Evolutionary conservation across 2,797 vertebrate genomes (phyloP).

Genomic region (Tragelaphus eurycerus): DNA sequence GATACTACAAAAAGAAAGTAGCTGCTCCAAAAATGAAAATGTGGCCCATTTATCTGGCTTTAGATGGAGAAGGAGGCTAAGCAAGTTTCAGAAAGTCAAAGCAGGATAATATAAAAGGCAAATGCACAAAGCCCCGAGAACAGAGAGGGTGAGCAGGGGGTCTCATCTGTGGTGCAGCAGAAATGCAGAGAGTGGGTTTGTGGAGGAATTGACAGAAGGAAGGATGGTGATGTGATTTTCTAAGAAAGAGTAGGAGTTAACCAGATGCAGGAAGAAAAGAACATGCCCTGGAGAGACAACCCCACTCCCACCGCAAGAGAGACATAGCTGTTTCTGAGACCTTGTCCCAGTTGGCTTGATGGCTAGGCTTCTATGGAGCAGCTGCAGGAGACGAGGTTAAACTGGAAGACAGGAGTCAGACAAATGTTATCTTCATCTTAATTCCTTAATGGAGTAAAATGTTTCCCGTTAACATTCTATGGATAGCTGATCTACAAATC

Average conservation of each 20-base stretch:
- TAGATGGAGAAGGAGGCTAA: not conserved
- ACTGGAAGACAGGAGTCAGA: not conserved
- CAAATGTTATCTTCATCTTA: not conserved
- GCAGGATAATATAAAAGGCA: not conserved
- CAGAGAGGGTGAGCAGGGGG: too few relatives aligned
- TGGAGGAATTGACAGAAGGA: not conserved
- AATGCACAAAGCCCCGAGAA: not conserved
- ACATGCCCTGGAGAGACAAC: not conserved
- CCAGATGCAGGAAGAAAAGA: not conserved
- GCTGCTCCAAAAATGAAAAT: not conserved
- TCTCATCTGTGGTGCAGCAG: not conserved
- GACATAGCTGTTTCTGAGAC: not conserved
- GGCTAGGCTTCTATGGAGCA: not conserved
- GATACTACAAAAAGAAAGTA: not conserved
- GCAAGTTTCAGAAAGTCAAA: not conserved
- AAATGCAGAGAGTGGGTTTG: not conserved
- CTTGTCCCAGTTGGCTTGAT: too few relatives aligned
- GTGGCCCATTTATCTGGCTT: not conserved
- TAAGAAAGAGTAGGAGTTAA: not conserved
- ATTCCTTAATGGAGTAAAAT: not conserved
- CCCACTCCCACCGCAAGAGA: not conserved
- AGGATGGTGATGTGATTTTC: not conserved
- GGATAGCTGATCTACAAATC: constrained; percentile 4
- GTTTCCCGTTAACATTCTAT: not conserved
- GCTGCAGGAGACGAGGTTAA: not conserved